These are phyloP conservation scores for Philaenus spumarius DNA, from an alignment of 1,140 invertebrate species.

Conservation along the genomic window DNA sequence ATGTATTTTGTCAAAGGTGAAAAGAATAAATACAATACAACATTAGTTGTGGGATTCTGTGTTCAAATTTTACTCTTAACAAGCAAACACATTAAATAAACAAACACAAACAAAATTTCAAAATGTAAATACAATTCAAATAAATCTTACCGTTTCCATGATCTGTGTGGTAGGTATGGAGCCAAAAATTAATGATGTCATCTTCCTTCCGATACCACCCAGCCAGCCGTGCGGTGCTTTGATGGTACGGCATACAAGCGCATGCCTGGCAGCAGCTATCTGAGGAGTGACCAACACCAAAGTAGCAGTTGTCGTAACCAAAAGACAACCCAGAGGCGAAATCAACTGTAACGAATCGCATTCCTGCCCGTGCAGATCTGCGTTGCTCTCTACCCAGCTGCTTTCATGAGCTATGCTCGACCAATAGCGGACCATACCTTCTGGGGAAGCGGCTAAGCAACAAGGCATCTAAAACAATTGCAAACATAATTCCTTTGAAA, in stretches of 20 bases:
- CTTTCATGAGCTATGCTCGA: conserved; percentile 81
- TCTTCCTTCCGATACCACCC: conserved; percentile 74
- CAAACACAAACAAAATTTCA: too few relatives aligned
- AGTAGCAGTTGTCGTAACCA: conserved; percentile 88
- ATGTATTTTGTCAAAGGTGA: too few relatives aligned
- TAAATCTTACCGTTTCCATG: conserved; percentile 65
- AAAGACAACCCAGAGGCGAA: conserved; percentile 65
- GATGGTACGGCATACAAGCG: conserved; percentile 64
- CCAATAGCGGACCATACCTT: conserved; percentile 89
- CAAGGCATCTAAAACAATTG: conserved; percentile 59
- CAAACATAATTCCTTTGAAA: too few relatives aligned
- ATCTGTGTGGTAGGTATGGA: conserved; percentile 60
- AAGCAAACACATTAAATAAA: too few relatives aligned
- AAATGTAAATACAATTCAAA: too few relatives aligned
- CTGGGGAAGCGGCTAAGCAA: conserved; percentile 88
- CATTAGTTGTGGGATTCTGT: too few relatives aligned
- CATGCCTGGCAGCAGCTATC: conserved; percentile 46
- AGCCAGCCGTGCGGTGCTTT: conserved; percentile 77
- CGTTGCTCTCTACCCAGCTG: conserved; percentile 73
- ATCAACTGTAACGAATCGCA: conserved; percentile 68
- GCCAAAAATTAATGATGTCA: conserved; percentile 84
- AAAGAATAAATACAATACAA: too few relatives aligned
- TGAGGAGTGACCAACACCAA: conserved; percentile 65
- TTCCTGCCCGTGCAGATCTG: conserved; percentile 59
- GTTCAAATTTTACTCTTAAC: too few relatives aligned